Conservation (phyloP, 2,888 invertebrate genomes). For the Cetonia aurata region DNA sequence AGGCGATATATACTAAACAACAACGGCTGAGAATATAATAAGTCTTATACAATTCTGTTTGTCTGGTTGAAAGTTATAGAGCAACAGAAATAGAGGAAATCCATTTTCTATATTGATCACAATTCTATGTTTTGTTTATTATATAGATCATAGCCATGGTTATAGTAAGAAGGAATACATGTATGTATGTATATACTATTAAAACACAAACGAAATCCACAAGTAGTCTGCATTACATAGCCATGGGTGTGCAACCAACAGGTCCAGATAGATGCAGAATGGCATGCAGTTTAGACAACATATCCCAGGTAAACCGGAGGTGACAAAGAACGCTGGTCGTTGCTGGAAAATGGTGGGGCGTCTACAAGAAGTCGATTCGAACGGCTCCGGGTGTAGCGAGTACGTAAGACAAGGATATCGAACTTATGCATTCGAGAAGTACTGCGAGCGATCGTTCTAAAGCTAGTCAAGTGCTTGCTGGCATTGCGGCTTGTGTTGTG, state of each 20-base stretch:
- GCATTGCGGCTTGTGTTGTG: slow-evolving; percentile 43
- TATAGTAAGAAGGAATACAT: slow-evolving; percentile 2
- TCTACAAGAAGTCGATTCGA: slow-evolving; percentile 46
- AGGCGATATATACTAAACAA: too few relatives aligned
- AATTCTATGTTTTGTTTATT: too few relatives aligned
- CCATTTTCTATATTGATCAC: too few relatives aligned
- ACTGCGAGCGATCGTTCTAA: slow-evolving; percentile 47
- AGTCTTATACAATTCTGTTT: too few relatives aligned
- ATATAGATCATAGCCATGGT: too few relatives aligned
- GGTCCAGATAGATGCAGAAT: slow-evolving; percentile 55
- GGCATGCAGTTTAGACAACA: slow-evolving; percentile 56
- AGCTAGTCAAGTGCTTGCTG: slow-evolving; percentile 48
- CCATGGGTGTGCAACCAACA: slow-evolving; percentile 54
- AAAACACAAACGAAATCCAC: slow-evolving; percentile 43
- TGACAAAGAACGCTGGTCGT: slow-evolving; percentile 51
- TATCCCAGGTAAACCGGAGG: slow-evolving; percentile 54
- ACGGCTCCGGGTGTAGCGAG: slow-evolving; percentile 45
- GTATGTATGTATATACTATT: slow-evolving; percentile 1
- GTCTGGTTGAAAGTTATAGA: too few relatives aligned
- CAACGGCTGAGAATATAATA: too few relatives aligned
- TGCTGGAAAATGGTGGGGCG: slow-evolving; percentile 38
- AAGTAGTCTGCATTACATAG: slow-evolving; percentile 44
- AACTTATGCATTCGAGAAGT: slow-evolving; percentile 47
- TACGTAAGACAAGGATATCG: slow-evolving; percentile 49
- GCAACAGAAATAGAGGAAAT: too few relatives aligned